These are phyloP conservation scores for Drosophila differens DNA, from an alignment of 2,888 invertebrate genomes.

Conservation along the genomic window DNA sequence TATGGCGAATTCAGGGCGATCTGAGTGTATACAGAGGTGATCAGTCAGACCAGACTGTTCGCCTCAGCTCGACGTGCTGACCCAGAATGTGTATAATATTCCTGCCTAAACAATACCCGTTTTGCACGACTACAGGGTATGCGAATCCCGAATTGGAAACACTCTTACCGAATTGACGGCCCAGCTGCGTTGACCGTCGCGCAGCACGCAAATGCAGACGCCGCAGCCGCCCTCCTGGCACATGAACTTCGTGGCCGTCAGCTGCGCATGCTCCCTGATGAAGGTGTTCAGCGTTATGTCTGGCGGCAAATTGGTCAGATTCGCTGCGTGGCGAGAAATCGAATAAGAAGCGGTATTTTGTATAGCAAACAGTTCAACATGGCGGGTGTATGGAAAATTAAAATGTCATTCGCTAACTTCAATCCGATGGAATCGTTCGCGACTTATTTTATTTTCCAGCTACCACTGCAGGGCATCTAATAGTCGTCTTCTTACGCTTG, in stretches of 20 bases:
- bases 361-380: neutral
- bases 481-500: neutral
- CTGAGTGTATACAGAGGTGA: too few relatives aligned
- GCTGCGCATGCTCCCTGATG: constrained; percentile 87
- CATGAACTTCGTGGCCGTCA: constrained; percentile 89
- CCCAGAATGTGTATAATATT: neutral
- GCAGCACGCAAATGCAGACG: constrained; percentile 86
- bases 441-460: neutral
- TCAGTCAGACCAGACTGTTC: too few relatives aligned
- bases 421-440: neutral
- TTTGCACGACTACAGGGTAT: neutral
- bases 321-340: constrained; percentile 49
- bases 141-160: neutral
- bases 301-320: constrained; percentile 81
- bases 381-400: neutral
- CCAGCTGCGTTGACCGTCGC: constrained; percentile 85
- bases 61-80: neutral
- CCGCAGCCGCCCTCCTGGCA: constrained; percentile 90
- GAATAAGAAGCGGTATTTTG: neutral
- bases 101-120: neutral
- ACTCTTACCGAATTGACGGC: constrained; percentile 88
- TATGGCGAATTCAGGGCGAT: too few relatives aligned
- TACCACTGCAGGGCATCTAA: neutral
- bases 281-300: constrained; percentile 88
- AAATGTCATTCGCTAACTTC: neutral